These are phyloP conservation scores for Argyrosomus japonicus DNA, from an alignment of 2,113 vertebrate species.

Conservation along the genomic window DNA sequence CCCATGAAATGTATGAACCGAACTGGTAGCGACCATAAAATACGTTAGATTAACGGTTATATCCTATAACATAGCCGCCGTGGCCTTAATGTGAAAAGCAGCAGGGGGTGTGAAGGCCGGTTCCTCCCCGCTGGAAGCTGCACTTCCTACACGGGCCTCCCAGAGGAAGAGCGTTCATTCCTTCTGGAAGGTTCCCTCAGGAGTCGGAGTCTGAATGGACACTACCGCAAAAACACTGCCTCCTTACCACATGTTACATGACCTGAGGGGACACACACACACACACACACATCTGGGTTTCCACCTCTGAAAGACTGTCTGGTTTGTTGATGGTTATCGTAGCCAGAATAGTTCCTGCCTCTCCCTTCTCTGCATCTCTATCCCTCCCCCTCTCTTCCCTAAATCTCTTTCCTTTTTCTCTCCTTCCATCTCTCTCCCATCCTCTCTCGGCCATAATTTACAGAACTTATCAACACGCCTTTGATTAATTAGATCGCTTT, in stretches of 20 bases:
- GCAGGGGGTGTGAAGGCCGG: conserved; percentile 61
- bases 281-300: conserved; percentile 68
- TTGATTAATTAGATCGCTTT: conserved; percentile 50
- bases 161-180: conserved; percentile 77
- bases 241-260: conserved; percentile 71
- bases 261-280: conserved; percentile 57
- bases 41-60: conserved; percentile 52
- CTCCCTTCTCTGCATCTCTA: conserved; percentile 21
- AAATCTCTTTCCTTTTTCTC: conserved; percentile 32
- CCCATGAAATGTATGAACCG: conserved; percentile 20
- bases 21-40: conserved; percentile 47
- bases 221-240: conserved; percentile 59
- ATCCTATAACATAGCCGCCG: conserved; percentile 39
- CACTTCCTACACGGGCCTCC: conserved; percentile 74
- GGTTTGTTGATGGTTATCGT: conserved; percentile 73
- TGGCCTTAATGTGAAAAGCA: conserved; percentile 75
- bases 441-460: conserved; percentile 48
- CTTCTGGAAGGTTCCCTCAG: conserved; percentile 71
- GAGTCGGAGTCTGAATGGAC: conserved; percentile 64
- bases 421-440: conserved; percentile 6
- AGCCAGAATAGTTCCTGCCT: conserved; percentile 59
- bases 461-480: conserved; percentile 48
- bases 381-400: conserved; percentile 18
- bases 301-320: conserved; percentile 61
- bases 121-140: conserved; percentile 67